Base-by-base conservation (phyloP, 35 echinoderm and acorn worm genomes). In the Apostichopus japonicus region DNA sequence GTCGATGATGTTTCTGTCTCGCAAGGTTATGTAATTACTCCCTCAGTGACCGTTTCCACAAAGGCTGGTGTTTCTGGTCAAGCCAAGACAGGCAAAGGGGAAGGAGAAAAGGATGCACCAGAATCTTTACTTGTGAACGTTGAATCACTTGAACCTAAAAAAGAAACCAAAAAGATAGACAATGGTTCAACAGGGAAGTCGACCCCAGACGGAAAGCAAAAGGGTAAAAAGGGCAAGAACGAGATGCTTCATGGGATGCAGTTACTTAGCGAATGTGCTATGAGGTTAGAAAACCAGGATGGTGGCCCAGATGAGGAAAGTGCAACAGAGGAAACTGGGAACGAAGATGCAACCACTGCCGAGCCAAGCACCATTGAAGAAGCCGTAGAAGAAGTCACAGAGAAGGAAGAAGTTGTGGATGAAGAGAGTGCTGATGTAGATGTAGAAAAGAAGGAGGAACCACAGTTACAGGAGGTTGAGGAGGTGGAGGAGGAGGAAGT, bases 221-320 rank as follows among this genome's bases (percentile, higher is more conserved):
- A 91, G 44, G 90, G 90, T n/a, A 91, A 91, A 15, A 91, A 91
- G 52, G 90, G 90, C 13, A 91, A 91, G 53, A 91, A 91, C 54
- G 90, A 91, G 21, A 91, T 91, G 90, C 90, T 91, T 22, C 90
- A 91, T 61, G 90, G 90, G 2, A 91, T 91, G 90, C 72, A 91
- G 75, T 67, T 91, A 16, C 77, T 91, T 33, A 91, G 90, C 79
- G 90, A 91, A 67, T 91, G 90, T 91, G 90, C 90, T 23, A 91
- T 91, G 90, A 77, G 90, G 51, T 54, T 91, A 59, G 90, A 91
- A n/a, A 79, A 91, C 25, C 90, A 91, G 27, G 90, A 91, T 58
- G 86, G 67, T 9, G 56, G 90, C n/a, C 90, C 71, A 91, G 90
- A 91, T 6, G 90, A 91, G 55, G 90, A 91, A 53, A 73, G 90